A percentile compares a stretch with the other conserved stretches of the same genome.
phyloP scores from a whole-genome alignment of 2,113 vertebrate genomes.

The Etheostoma spectabile region DNA sequence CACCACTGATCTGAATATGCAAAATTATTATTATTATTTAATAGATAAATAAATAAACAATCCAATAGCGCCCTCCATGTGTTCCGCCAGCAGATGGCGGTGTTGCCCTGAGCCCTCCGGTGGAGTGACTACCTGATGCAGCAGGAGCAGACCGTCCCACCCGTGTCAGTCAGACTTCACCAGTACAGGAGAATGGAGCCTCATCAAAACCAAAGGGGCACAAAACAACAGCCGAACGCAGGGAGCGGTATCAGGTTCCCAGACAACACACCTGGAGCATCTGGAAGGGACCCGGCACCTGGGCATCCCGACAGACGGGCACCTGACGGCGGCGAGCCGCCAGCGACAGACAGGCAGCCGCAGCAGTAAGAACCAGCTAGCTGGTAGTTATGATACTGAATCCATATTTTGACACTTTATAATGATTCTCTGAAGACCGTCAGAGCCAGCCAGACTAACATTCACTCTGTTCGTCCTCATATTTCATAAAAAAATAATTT shows the following conservation, averaged over 20 bases:
- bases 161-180: too few relatives aligned
- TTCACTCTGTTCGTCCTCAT: too few relatives aligned
- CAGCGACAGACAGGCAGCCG: constrained; percentile 4
- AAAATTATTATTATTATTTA: too few relatives aligned
- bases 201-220: not conserved
- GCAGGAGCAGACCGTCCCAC: too few relatives aligned
- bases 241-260: too few relatives aligned
- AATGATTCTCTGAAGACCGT: not conserved
- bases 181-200: constrained; percentile 37
- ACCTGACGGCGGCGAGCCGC: not conserved
- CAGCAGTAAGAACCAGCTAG: constrained; percentile 37
- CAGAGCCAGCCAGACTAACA: not conserved
- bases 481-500: not conserved
- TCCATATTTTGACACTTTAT: not conserved
- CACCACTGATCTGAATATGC: too few relatives aligned
- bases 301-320: not conserved
- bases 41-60: too few relatives aligned
- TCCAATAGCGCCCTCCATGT: too few relatives aligned
- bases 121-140: not conserved
- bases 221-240: not conserved
- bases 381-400: too few relatives aligned
- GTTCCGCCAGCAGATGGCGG: constrained; percentile 23
- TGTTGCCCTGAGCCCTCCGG: not conserved
- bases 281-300: not conserved
- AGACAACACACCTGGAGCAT: not conserved